Conservation (phyloP, 2,888 invertebrate species). For the Sylvicola fuscatus region DNA sequence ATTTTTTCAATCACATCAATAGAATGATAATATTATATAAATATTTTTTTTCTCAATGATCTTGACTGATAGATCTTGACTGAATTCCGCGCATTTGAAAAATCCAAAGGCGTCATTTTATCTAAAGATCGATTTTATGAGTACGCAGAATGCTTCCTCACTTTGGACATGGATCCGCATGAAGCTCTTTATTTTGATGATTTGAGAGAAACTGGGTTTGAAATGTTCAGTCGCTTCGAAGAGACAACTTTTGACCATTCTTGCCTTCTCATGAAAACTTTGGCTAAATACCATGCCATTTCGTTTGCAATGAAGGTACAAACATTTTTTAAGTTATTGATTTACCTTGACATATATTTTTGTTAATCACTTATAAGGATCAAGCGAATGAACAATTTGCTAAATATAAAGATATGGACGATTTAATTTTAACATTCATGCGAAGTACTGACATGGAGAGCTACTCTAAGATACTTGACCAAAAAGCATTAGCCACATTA, state of each 20-base stretch:
- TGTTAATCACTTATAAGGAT: too few species aligned
- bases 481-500: too few species aligned
- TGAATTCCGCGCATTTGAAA: slow-evolving; percentile 4
- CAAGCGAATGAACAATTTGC: background rate
- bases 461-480: too few species aligned
- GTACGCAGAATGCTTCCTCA: slow-evolving; percentile 3
- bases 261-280: slow-evolving; percentile 20
- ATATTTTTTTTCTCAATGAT: too few species aligned
- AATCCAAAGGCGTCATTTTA: slow-evolving; percentile 5
- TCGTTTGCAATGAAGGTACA: slow-evolving; percentile 23
- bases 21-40: too few species aligned
- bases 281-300: slow-evolving; percentile 28
- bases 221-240: slow-evolving; percentile 21
- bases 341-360: too few species aligned
- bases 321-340: too few species aligned
- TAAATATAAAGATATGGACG: background rate
- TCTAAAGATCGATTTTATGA: slow-evolving; percentile 4
- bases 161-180: slow-evolving; percentile 11
- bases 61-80: background rate
- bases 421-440: background rate
- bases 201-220: slow-evolving; percentile 16
- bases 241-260: slow-evolving; percentile 21
- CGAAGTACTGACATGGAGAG: background rate
- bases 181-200: slow-evolving; percentile 24
- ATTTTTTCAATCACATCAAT: too few species aligned